Evolutionary conservation across 2,888 invertebrate genomes (phyloP).

Genomic region (Hetaerina titia): DNA sequence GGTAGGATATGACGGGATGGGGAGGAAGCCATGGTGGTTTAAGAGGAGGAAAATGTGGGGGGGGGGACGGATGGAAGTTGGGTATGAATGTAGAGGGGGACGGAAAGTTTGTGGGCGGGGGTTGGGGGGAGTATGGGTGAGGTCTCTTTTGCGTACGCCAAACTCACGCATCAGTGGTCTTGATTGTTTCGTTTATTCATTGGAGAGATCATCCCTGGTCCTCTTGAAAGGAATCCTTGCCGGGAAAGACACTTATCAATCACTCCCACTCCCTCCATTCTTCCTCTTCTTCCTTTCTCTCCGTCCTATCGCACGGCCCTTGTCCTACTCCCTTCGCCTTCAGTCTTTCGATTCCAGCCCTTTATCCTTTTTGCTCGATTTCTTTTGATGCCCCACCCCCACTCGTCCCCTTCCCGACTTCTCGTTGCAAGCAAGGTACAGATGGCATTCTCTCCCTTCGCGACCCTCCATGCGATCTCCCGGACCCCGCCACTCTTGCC

Average conservation of each 20-base stretch:
- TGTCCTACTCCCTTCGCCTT: constrained; percentile 3
- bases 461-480: background rate
- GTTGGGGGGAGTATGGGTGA: background rate
- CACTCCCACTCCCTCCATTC: constrained; percentile 29
- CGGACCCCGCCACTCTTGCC: too few relatives aligned
- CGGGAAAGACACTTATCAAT: constrained; percentile 64
- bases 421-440: background rate
- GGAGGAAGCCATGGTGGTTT: background rate
- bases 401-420: background rate
- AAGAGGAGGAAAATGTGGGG: background rate
- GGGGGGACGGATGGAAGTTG: background rate
- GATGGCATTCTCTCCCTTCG: background rate
- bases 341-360: background rate
- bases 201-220: constrained; percentile 50
- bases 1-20: background rate
- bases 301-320: background rate
- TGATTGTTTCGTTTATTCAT: constrained; percentile 67
- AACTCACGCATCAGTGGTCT: constrained; percentile 55
- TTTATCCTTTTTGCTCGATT: background rate
- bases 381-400: background rate
- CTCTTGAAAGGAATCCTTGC: constrained; percentile 59
- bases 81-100: background rate
- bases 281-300: background rate
- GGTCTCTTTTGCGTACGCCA: constrained; percentile 30
- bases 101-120: background rate